Base-by-base conservation (phyloP, 2,888 invertebrate species). In the Amblyteles armatorius region DNA sequence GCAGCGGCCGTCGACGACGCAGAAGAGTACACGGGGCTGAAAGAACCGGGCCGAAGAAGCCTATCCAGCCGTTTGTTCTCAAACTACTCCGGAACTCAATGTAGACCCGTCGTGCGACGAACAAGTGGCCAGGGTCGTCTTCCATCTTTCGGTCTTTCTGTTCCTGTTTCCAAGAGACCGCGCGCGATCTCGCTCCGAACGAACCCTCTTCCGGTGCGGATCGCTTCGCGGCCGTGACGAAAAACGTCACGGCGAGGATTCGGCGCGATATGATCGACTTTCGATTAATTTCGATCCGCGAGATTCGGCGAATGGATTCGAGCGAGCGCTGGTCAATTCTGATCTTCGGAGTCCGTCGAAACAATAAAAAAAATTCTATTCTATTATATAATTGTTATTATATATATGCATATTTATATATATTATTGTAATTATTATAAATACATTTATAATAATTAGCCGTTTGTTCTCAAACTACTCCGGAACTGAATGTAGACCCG, bases 271-370 rank as follows among this genome's bases (percentile, higher is more conserved):
- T 79, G 72, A 76, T 78, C 57, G 82, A 82, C 82, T 72, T 82
- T 85, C 85, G 85, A 85, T 85, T 82, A 79, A 82, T 82, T 82
- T 85, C 84, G 84, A 85, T 85, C 85, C 77, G 80, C 83, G 85
- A 82, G 26, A 3, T 26, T 26, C 26, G 26, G 3, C 26, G 26
- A 26, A 79, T 82, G 69, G 40, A 63, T 40, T 72, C 52, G 68
- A 44, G 77, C 33, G 5, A 33, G 33, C 6, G 33, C 6, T 5
- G 33, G 33, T 5, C 81, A 85, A 83, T 83, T 79, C 84, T 82
- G 85, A 85, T 84, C 74, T 22, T n/a, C n/a, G n/a, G n/a, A n/a
- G n/a, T n/a, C n/a, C n/a, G n/a, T n/a, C n/a, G n/a, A n/a, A n/a
- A n/a, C n/a, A n/a, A n/a, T n/a, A n/a, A n/a, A n/a, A n/a, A n/a